Base-by-base conservation (phyloP, 1,140 invertebrate genomes). In the Metaphire vulgaris region DNA sequence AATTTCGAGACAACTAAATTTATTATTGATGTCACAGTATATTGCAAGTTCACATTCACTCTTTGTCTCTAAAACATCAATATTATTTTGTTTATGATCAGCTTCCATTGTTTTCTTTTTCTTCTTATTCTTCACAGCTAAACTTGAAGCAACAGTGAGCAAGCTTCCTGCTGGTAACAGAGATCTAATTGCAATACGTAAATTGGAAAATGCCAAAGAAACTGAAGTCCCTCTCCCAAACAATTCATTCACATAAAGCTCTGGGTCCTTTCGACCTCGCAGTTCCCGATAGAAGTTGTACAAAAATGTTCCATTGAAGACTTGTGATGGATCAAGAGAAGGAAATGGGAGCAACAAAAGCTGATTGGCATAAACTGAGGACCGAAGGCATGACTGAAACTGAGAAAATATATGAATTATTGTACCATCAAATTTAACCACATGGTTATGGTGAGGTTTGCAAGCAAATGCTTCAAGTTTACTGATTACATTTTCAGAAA, bases 371-470 rank as follows among this genome's bases (percentile, higher is more conserved):
- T 82, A 78, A 1, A 79, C 64, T 0, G 67, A 65, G 30, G 80
- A 79, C 0, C 80, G 72, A n/a, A 83, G 67, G 66, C 81, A 83
- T 21, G 81, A 33, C 66, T 85, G 83, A 31, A 83, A 81, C 75
- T 85, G 84, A 1, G 82, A 76, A 74, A 81, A 82, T 12, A 74
- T 80, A 77, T 86, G 84, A 34, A 83, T 77, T 12, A 82, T 75
- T 12, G 34, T 15, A 31, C 76, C 73, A 26, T 83, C 80, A 29
- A 83, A 75, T 12, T 33, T 34, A 21, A 56, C 41, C 26, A 28
- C 41, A 12, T 29, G 32, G 21, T 34, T 33, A 30, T 64, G 28
- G 6, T 73, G 32, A 6, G 28, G 32, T 28, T 34, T 73, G n/a
- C 16, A 28, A 12, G 34, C 26, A n/a, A 34, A 41, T 41, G 15